phyloP scores from a whole-genome alignment of 1,140 invertebrate genomes.

The Limonius californicus region DNA sequence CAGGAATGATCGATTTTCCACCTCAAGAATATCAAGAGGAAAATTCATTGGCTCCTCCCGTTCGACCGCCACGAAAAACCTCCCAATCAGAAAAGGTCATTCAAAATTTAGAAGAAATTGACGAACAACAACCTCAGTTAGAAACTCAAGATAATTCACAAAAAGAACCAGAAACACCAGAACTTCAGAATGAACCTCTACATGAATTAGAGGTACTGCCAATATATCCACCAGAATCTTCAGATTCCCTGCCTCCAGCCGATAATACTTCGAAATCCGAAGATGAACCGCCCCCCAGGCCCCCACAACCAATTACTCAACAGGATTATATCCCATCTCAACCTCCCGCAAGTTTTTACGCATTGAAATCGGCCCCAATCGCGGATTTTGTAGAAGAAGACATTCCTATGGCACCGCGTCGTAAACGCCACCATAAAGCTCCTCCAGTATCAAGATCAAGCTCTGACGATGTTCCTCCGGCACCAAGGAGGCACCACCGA shows the following conservation, averaged over 20 bases:
- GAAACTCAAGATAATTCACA: too few species aligned
- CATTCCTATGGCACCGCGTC: slow-evolving; percentile 43
- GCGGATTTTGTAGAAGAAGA: slow-evolving; percentile 36
- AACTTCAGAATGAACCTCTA: neutral
- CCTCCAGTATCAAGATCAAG: slow-evolving; percentile 47
- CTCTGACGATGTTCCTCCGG: slow-evolving; percentile 48
- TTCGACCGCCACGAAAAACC: slow-evolving; percentile 12
- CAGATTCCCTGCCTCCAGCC: neutral
- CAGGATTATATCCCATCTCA: slow-evolving; percentile 39
- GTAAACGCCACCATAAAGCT: slow-evolving; percentile 41
- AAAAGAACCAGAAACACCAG: too few species aligned
- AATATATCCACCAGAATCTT: too few species aligned
- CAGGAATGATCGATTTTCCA: too few species aligned
- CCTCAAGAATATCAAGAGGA: neutral
- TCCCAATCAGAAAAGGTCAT: neutral
- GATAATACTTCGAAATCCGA: slow-evolving; percentile 34
- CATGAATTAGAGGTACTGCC: too few species aligned
- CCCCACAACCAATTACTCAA: slow-evolving; percentile 54
- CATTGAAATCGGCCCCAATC: slow-evolving; percentile 51
- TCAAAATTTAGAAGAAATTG: neutral
- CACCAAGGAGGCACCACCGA: slow-evolving; percentile 36
- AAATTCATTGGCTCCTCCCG: neutral
- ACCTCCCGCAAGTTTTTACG: slow-evolving; percentile 44
- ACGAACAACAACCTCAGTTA: neutral
- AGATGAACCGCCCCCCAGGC: slow-evolving; percentile 51